Base-by-base conservation (phyloP, 2,113 vertebrate species). In the Actenoides lindsayi region DNA sequence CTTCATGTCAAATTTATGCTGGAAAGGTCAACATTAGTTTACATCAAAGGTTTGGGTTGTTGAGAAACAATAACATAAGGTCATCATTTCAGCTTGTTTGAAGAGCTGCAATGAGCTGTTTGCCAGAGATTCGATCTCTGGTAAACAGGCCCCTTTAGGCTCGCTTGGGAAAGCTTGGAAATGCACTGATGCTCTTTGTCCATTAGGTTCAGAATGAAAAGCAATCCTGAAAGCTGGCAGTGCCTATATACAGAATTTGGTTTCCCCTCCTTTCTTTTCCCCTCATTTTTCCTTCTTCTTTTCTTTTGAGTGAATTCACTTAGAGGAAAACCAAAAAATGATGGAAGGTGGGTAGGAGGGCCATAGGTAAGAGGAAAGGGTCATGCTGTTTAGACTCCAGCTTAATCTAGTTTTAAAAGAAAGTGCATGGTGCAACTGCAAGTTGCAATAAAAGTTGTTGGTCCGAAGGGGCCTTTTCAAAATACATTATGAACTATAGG, bases 61-160 rank as follows among this genome's bases (percentile, higher is more conserved):
- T 97, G 96, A 97, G 96, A 97, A 98, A 97, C 95, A 97, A 97
- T 96, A 96, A 93, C 96, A 96, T 96, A 91, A 96, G 93, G 90
- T 98, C 95, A 94, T 97, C 91, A 98, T 97, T 98, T 96, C 92
- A 92, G 87, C 90, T 97, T 98, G 96, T 98, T 97, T 97, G 94
- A 97, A 97, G 96, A 97, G 88, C 93, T 84, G 83, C 75, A 91
- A 77, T 65, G 92, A 96, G 86, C 92, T 96, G 77, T 97, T 98
- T 98, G 96, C 96, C 95, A 82, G 94, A 96, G 96, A 97, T 97
- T 97, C 67, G 56, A 97, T 98, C 95, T 97, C 62, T 63, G 95
- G 93, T 97, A 97, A 98, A 97, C 96, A 97, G 93, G 89, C 91
- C 95, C 85, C 96, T 97, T 93, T 94, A 96, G 96, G 94, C 96